Evolutionary conservation across 2,888 invertebrate species (phyloP), one percentile per base, ranked within the genome.

Genomic region (Dicyrtomina minuta): DNA sequence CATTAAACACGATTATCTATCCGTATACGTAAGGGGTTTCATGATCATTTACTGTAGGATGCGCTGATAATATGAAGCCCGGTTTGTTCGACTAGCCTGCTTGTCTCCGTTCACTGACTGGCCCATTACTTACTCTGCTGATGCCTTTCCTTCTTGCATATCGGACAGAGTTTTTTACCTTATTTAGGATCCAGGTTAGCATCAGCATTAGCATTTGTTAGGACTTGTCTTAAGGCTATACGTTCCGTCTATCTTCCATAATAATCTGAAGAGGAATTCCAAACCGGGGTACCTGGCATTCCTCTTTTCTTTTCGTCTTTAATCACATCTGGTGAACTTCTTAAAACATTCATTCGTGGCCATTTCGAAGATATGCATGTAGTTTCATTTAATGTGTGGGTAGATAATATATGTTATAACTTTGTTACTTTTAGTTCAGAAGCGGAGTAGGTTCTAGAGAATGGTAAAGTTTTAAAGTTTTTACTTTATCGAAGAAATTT

Each of bases 11-110:
- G n/a, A 33, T 33, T 33, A 33, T 33, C 3, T 33, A 33, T 5
- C 33, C 33, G 6, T 53, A 20, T 39, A 15, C 26, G 41, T 55
- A 24, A 26, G 53, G 10, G 15, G 39, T 51, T 53, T 51, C 8
- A 33, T 49, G 17, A 53, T 51, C 27, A 20, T 49, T 8, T 27
- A 64, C 39, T 64, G n/a, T 49, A 64, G 51, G 53, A 51, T 5
- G 13, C 27, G 44, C 22, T 46, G 61, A n/a, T 20, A 27, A 44
- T 53, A 20, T 64, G 27, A 44, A 39, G 58, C 44, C 58, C 58
- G 56, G 66, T 66, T 66, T 66, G 55, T 12, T 26, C 43, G 44
- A 58, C 66, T 49, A 66, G 66, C 49, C 66, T 58, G 66, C 66
- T 58, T 66, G 66, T 66, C 66, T 66, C 66, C 43, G 46, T 44